phyloP scores from a whole-genome alignment of 2,888 invertebrate genomes.

The Lycaena phlaeas region DNA sequence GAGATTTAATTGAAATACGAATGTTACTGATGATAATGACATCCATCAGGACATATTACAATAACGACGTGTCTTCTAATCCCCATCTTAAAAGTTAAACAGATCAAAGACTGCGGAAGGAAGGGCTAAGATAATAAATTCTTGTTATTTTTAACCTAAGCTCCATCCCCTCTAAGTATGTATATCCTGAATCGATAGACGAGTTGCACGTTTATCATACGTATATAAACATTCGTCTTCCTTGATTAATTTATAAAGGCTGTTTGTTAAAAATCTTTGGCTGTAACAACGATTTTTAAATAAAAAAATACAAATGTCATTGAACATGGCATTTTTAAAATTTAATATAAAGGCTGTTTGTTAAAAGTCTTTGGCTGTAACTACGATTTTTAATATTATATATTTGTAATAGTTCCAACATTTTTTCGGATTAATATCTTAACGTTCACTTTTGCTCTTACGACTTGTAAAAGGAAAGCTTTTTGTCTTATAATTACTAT shows the following conservation, averaged over 20 bases:
- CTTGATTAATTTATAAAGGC: neutral
- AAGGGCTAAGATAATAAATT: conserved; percentile 28
- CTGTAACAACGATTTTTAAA: neutral
- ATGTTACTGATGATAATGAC: neutral
- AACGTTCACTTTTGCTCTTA: too few relatives aligned
- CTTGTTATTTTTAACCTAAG: conserved; percentile 25
- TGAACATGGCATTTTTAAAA: neutral
- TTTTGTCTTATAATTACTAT: too few relatives aligned
- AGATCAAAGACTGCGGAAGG: conserved; percentile 27
- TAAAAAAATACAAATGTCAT: neutral
- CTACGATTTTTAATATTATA: too few relatives aligned
- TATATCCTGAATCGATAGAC: conserved; percentile 23
- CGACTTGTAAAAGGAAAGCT: too few relatives aligned
- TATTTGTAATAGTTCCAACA: too few relatives aligned
- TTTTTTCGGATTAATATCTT: too few relatives aligned
- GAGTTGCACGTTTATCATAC: neutral
- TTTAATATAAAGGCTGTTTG: too few relatives aligned
- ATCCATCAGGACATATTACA: neutral
- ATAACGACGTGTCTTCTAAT: neutral
- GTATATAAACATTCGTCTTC: neutral
- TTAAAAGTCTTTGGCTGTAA: too few relatives aligned
- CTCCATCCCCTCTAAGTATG: conserved; percentile 23
- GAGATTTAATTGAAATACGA: neutral
- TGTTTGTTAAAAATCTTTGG: neutral
- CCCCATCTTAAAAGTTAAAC: neutral